Percentiles rank a stretch among this genome's conserved stretches.
Evolutionary conservation across 2,888 invertebrate species (phyloP).

Genomic region (Stenodema calcarata): DNA sequence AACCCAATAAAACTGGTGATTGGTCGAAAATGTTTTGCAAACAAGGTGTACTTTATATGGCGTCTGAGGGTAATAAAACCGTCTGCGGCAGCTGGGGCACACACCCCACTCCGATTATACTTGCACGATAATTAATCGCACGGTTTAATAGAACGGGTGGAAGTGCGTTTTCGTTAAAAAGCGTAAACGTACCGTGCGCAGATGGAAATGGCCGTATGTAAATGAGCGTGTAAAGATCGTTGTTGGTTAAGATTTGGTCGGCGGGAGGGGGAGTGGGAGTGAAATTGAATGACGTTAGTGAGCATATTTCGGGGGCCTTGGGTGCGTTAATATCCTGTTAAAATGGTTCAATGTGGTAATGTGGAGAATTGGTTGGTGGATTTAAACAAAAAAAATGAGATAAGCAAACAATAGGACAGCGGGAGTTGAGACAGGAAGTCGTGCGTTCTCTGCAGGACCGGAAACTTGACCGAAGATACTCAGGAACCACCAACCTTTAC

Average conservation of each 20-base stretch:
- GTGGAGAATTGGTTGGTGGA: not conserved
- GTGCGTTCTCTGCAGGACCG: slow-evolving; percentile 28
- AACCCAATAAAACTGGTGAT: not conserved
- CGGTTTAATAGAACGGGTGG: not conserved
- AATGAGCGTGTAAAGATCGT: not conserved
- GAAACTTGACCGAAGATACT: slow-evolving; percentile 35
- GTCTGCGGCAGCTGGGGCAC: not conserved
- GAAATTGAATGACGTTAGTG: not conserved
- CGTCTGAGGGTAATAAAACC: not conserved
- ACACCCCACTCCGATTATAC: slow-evolving; percentile 29
- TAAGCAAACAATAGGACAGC: slow-evolving; percentile 37
- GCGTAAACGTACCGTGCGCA: not conserved
- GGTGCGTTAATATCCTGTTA: not conserved
- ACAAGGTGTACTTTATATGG: not conserved
- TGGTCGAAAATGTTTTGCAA: slow-evolving; percentile 8
- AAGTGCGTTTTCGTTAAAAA: not conserved
- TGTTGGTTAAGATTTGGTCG: not conserved
- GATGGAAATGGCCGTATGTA: not conserved
- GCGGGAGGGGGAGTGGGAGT: not conserved
- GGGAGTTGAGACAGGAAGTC: slow-evolving; percentile 26
- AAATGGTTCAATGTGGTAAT: not conserved
- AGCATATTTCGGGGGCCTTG: not conserved
- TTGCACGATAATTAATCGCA: slow-evolving; percentile 38
- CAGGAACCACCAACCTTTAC: not conserved
- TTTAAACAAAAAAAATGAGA: slow-evolving; percentile 18